Evolutionary conservation across 1,140 invertebrate genomes (phyloP).

Genomic region (Apis mellifera): Amel_HAv3.1 CM009932.2:14624501-14625000

Average conservation of each 20-base stretch:
- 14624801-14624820: neutral
- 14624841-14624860: constrained; percentile 57
- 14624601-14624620: constrained; percentile 5
- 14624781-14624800: constrained; percentile 41
- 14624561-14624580: constrained; percentile 61
- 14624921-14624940: constrained; percentile 14
- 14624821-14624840: constrained; percentile 62
- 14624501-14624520: constrained; percentile 62
- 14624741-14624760: constrained; percentile 37
- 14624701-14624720: constrained; percentile 70
- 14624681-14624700: constrained; percentile 32
- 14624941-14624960: constrained; percentile 45
- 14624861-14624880: constrained; percentile 52
- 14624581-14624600: constrained; percentile 63
- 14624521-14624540: constrained; percentile 57
- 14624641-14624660: constrained; percentile 2
- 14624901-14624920: constrained; percentile 57
- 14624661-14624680: neutral
- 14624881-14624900: constrained; percentile 47
- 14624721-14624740: constrained; percentile 70
- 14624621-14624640: too few species aligned
- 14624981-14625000: constrained; percentile 10
- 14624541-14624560: constrained; percentile 63
- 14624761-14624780: constrained; percentile 65
- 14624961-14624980: neutral